Evolutionary conservation across 1,140 invertebrate genomes (phyloP).

Genomic region (Zaprionus vittiger): DNA sequence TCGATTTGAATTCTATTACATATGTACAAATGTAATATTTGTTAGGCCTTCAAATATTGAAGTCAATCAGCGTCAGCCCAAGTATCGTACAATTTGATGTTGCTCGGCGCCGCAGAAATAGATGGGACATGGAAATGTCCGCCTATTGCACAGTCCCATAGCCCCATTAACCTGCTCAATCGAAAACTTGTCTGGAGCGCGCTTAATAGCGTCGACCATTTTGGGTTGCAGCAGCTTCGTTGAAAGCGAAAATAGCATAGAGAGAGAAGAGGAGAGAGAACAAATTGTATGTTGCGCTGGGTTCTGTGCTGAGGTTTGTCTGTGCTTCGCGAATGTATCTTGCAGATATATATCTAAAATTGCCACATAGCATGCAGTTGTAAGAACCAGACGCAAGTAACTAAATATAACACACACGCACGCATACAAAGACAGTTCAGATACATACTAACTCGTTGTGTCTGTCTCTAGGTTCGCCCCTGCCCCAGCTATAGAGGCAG

Average conservation of each 20-base stretch:
- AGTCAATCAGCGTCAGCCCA: background rate
- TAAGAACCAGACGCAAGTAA: conserved; percentile 73
- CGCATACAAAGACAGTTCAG: conserved; percentile 13
- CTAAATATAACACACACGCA: conserved; percentile 67
- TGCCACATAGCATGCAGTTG: conserved; percentile 67
- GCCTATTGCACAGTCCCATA: conserved; percentile 20
- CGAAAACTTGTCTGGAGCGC: conserved; percentile 46
- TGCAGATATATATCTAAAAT: conserved; percentile 74
- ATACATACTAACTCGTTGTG: conserved; percentile 49
- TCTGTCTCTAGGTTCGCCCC: conserved; percentile 49
- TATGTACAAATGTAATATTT: no score
- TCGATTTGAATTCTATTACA: no score
- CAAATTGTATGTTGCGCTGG: conserved; percentile 26
- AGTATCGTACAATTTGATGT: background rate
- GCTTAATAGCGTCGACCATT: conserved; percentile 47
- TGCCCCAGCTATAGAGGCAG: background rate
- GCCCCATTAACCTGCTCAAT: conserved; percentile 52
- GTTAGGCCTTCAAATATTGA: background rate
- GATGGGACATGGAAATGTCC: background rate
- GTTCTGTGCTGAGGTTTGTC: conserved; percentile 17
- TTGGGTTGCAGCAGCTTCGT: conserved; percentile 58
- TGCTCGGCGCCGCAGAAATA: background rate
- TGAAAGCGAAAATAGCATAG: conserved; percentile 77
- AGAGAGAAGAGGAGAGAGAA: conserved; percentile 20
- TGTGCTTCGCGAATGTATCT: conserved; percentile 59